Evolutionary conservation across 2,888 invertebrate genomes (phyloP).

Genomic region (Clitarchus hookeri): DNA sequence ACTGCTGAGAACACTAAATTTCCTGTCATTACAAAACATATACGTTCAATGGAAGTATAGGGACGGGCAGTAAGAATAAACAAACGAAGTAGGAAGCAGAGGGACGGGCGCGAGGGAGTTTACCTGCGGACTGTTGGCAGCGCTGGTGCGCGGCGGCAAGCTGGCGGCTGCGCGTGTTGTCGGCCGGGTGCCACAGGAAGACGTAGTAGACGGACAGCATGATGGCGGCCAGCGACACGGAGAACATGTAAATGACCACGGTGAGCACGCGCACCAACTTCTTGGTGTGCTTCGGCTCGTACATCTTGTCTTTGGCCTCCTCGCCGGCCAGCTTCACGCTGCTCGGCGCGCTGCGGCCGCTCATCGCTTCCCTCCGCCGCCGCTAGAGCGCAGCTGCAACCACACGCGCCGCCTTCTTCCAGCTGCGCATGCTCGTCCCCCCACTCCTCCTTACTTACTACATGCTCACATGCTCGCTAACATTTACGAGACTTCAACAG

Average conservation of each 20-base stretch:
- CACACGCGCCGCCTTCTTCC: not conserved
- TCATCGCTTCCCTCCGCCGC: slow-evolving; percentile 22
- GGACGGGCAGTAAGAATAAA: no score
- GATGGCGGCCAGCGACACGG: slow-evolving; percentile 92
- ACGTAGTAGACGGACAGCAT: slow-evolving; percentile 93
- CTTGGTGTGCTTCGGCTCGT: slow-evolving; percentile 83
- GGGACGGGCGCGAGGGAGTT: not conserved
- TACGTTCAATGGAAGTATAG: no score
- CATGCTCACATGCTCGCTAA: no score
- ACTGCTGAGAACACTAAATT: no score
- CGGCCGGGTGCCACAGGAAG: slow-evolving; percentile 84
- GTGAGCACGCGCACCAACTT: slow-evolving; percentile 90
- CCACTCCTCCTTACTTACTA: not conserved
- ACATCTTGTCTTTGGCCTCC: slow-evolving; percentile 70
- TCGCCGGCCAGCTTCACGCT: slow-evolving; percentile 70
- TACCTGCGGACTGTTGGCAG: slow-evolving; percentile 15
- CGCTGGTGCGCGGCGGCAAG: not conserved
- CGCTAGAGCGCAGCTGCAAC: no score
- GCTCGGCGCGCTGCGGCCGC: slow-evolving; percentile 43
- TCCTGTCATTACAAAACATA: no score
- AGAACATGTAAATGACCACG: slow-evolving; percentile 90
- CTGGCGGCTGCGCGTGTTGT: slow-evolving; percentile 22
- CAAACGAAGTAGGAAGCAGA: no score
- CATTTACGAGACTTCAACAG: no score
- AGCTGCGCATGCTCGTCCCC: not conserved